phyloP scores from a whole-genome alignment of 2,113 vertebrate genomes.

The Platycercus adscitus region DNA sequence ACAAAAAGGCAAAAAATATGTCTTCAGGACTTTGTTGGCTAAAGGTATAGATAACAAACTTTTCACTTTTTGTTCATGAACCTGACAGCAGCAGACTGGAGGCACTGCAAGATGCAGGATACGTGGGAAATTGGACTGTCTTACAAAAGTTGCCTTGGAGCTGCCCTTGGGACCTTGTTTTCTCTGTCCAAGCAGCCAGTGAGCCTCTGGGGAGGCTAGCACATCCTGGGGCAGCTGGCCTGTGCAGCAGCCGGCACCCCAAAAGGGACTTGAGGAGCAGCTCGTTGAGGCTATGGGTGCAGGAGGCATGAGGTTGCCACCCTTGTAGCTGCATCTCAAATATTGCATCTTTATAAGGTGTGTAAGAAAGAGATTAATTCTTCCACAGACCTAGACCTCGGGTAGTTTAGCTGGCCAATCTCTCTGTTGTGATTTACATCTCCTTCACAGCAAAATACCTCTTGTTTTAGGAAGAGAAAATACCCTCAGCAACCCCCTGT shows the following conservation, averaged over 20 bases:
- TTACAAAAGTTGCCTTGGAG: background rate
- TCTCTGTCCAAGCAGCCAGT: background rate
- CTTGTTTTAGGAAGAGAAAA: background rate
- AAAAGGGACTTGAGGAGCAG: background rate
- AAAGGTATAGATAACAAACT: background rate
- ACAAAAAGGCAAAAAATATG: background rate
- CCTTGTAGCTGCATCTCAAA: background rate
- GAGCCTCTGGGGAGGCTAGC: background rate
- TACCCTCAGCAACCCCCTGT: background rate
- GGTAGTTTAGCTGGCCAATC: background rate
- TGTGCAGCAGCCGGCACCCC: rapidly evolving
- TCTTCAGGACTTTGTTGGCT: background rate
- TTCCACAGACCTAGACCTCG: background rate
- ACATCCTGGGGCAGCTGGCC: background rate
- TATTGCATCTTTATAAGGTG: background rate
- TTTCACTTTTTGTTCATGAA: background rate
- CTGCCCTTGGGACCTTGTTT: background rate
- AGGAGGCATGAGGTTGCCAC: background rate
- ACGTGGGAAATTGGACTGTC: background rate
- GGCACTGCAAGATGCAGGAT: background rate
- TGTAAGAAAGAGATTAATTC: background rate
- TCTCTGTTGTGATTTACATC: background rate
- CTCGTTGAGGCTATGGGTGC: rapidly evolving
- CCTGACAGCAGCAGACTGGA: background rate
- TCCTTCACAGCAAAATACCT: background rate